Evolutionary conservation across 2,113 vertebrate genomes (phyloP).

Genomic region (Syrmaticus mikado): DNA sequence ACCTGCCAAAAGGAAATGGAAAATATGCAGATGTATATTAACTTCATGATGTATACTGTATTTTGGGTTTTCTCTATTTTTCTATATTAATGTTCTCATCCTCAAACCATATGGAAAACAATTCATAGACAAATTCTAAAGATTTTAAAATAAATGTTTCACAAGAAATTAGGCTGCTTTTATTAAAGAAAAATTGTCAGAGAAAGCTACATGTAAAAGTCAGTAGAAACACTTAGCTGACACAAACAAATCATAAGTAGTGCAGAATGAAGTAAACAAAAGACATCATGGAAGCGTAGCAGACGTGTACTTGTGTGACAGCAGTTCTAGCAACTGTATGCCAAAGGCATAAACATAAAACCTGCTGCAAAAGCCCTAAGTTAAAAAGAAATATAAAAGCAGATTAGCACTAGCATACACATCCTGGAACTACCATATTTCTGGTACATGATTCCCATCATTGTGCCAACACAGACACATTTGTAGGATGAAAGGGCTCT

Average conservation of each 20-base stretch:
- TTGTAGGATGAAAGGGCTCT: background rate
- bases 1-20: background rate
- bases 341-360: background rate
- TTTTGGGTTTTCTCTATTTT: background rate
- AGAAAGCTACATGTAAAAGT: background rate
- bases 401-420: background rate
- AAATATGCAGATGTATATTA: background rate
- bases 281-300: background rate
- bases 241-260: background rate
- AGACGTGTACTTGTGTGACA: background rate
- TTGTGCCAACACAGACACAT: background rate
- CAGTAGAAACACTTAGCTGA: background rate
- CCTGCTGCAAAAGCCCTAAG: background rate
- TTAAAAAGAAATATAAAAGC: background rate
- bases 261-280: background rate
- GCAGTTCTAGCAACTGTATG: background rate
- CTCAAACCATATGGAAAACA: background rate
- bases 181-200: background rate
- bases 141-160: background rate
- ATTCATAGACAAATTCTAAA: background rate
- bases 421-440: background rate
- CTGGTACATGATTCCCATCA: background rate
- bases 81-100: background rate
- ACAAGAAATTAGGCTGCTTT: rapidly evolving
- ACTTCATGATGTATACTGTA: background rate